Percentiles rank a stretch among this genome's conserved stretches.
Evolutionary conservation across 2,113 vertebrate species (phyloP).

Genomic region (Rhodinocichla rosea): DNA sequence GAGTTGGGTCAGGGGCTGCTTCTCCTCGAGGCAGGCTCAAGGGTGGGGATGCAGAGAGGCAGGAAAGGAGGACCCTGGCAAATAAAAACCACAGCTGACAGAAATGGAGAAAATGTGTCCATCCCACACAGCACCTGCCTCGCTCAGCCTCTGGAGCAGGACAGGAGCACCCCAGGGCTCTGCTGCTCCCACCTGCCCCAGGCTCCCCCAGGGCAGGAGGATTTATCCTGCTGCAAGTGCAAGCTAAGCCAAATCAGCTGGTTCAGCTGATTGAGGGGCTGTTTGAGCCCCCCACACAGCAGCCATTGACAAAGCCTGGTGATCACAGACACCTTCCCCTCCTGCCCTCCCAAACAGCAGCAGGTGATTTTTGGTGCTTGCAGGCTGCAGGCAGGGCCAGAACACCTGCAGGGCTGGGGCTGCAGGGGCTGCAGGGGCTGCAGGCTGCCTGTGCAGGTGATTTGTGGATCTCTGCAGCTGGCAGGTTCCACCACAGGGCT

Average conservation of each 20-base stretch:
- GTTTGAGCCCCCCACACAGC: neutral
- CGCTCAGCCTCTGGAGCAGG: neutral
- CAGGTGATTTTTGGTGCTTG: neutral
- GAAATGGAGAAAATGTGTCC: neutral
- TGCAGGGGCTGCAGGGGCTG: too few relatives aligned
- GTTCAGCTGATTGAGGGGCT: neutral
- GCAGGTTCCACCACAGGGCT: constrained; percentile 6
- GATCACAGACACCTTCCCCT: neutral
- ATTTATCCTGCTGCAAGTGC: neutral
- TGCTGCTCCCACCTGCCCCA: neutral
- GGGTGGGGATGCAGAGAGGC: neutral
- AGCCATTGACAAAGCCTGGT: neutral
- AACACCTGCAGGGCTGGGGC: neutral
- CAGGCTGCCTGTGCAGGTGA: neutral
- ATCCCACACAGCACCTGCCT: neutral
- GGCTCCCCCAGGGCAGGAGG: neutral
- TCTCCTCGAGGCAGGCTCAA: neutral
- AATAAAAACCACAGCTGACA: neutral
- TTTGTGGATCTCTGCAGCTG: neutral
- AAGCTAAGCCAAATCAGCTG: neutral
- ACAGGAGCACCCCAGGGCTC: neutral
- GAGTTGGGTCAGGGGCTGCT: neutral
- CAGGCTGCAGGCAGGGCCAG: neutral
- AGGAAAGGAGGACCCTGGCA: neutral
- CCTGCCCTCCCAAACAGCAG: neutral